These are phyloP conservation scores for Ivindomyrus marchei DNA, from an alignment of 2,113 vertebrate species.

Conservation along the genomic window DNA sequence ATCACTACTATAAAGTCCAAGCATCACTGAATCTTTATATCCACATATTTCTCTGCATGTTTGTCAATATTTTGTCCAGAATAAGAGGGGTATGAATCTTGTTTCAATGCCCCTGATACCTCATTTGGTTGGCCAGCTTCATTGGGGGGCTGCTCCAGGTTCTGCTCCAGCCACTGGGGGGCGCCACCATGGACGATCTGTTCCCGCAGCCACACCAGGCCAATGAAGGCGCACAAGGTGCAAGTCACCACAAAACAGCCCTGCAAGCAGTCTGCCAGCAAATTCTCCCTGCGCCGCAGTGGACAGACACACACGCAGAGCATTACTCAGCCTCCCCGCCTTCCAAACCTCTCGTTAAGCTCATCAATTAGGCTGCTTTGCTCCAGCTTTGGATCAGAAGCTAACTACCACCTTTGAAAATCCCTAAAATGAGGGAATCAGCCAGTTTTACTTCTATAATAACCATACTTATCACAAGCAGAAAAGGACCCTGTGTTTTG, in stretches of 20 bases:
- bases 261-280: slow-evolving; percentile 91
- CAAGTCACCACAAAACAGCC: slow-evolving; percentile 96
- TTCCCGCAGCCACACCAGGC: slow-evolving; percentile 93
- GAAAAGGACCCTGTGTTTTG: background rate
- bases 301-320: slow-evolving; percentile 1
- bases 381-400: background rate
- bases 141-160: slow-evolving; percentile 75
- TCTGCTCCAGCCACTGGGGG: slow-evolving; percentile 89
- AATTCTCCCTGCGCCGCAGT: slow-evolving; percentile 69
- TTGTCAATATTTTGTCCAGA: background rate
- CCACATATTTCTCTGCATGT: background rate
- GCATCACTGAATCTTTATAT: background rate
- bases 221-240: slow-evolving; percentile 93
- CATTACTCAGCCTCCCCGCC: background rate
- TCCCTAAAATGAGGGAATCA: background rate
- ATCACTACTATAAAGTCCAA: background rate
- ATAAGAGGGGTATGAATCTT: background rate
- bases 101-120: slow-evolving; percentile 50
- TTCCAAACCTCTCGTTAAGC: background rate
- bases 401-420: background rate
- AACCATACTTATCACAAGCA: background rate
- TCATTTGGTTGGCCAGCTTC: slow-evolving; percentile 75
- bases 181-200: slow-evolving; percentile 93
- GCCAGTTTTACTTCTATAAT: background rate
- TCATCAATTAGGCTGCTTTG: background rate